phyloP scores from a whole-genome alignment of 2,888 invertebrate genomes.

The Rhyacophila evoluta region DNA sequence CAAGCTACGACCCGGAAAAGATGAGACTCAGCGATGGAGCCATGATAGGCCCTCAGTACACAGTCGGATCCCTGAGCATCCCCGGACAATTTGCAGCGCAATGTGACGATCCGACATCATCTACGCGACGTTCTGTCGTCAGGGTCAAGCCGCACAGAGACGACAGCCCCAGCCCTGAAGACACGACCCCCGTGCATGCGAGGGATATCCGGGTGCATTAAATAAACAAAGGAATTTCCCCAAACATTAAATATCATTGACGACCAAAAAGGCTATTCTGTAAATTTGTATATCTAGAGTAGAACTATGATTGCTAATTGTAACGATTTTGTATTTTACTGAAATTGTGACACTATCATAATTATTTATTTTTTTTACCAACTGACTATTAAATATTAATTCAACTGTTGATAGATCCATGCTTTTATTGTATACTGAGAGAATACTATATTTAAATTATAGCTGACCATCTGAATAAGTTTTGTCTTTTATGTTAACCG shows the following conservation, averaged over 20 bases:
- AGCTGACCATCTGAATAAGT: too few species aligned
- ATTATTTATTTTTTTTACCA: too few species aligned
- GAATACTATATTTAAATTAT: too few species aligned
- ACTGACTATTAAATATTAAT: too few species aligned
- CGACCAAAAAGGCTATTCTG: conserved; percentile 27
- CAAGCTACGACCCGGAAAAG: conserved; percentile 74
- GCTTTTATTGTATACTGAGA: too few species aligned
- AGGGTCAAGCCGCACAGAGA: conserved; percentile 75
- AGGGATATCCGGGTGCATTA: conserved; percentile 71
- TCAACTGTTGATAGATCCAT: too few species aligned
- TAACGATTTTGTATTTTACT: neutral
- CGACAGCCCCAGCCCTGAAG: conserved; percentile 80
- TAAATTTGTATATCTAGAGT: conserved; percentile 28
- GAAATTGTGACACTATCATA: too few species aligned
- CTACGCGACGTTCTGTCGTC: conserved; percentile 71
- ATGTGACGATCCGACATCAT: conserved; percentile 40
- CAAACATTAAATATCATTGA: neutral
- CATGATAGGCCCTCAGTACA: conserved; percentile 57
- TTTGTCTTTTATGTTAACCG: too few species aligned
- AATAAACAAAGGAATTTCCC: conserved; percentile 47
- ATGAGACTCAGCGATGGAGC: conserved; percentile 73
- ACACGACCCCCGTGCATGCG: conserved; percentile 74
- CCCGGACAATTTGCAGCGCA: conserved; percentile 61
- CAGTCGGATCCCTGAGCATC: conserved; percentile 58
- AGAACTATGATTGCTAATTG: conserved; percentile 17